phyloP scores from a whole-genome alignment of 2,888 invertebrate species.

The Drosophila ustulata region DNA sequence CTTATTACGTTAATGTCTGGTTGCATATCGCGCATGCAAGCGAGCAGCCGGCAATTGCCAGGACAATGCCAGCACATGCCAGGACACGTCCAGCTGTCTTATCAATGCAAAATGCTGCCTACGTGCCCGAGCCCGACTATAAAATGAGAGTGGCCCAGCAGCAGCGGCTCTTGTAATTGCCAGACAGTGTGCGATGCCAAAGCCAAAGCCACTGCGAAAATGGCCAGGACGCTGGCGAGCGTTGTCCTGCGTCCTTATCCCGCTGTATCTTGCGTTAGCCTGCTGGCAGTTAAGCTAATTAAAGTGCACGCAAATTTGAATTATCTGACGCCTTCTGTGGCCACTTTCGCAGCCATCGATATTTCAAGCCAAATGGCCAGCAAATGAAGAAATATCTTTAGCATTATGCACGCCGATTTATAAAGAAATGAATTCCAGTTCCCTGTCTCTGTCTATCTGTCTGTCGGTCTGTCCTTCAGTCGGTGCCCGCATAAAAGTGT shows the following conservation, averaged over 20 bases:
- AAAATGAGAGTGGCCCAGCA: conserved; percentile 35
- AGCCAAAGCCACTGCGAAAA: conserved; percentile 35
- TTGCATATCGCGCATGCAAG: conserved; percentile 55
- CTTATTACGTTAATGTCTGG: conserved; percentile 77
- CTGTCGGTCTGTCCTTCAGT: background rate
- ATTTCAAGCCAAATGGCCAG: conserved; percentile 57
- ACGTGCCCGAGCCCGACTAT: conserved; percentile 57
- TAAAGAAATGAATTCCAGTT: conserved; percentile 41
- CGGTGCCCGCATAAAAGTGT: conserved; percentile 7
- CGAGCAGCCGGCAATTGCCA: conserved; percentile 66
- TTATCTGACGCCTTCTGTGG: conserved; percentile 59
- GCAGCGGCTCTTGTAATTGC: conserved; percentile 58
- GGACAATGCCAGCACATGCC: conserved; percentile 49
- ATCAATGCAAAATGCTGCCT: conserved; percentile 64
- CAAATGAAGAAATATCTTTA: conserved; percentile 54
- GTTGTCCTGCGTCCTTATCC: conserved; percentile 7
- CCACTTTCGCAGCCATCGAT: conserved; percentile 54
- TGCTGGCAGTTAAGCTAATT: conserved; percentile 69
- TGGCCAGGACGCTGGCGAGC: conserved; percentile 49
- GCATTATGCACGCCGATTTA: conserved; percentile 50
- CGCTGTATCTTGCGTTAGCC: conserved; percentile 30
- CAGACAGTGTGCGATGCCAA: conserved; percentile 15
- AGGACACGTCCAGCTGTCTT: conserved; percentile 54
- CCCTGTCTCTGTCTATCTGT: background rate
- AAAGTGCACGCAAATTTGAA: conserved; percentile 77